Percentiles rank a stretch among this genome's conserved stretches.
phyloP scores from a whole-genome alignment of 2,113 vertebrate genomes.

The Ondatra zibethicus region DNA sequence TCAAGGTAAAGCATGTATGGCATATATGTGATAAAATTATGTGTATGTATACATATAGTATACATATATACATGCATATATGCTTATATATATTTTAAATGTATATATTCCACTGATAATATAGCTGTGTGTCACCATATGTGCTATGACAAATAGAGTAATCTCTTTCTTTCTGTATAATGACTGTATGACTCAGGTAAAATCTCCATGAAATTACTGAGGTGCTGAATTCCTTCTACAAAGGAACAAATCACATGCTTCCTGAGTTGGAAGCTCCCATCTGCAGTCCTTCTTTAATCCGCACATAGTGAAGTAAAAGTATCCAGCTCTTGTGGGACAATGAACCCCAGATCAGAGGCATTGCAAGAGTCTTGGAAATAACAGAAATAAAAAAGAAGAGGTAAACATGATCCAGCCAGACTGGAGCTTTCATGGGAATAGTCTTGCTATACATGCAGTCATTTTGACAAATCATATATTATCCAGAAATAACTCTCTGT shows the following conservation, averaged over 20 bases:
- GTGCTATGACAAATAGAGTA: neutral
- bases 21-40: neutral
- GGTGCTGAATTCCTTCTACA: neutral
- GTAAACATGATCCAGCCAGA: neutral
- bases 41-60: neutral
- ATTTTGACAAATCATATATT: slow-evolving; percentile 72
- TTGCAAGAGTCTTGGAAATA: slow-evolving; percentile 17
- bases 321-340: neutral
- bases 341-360: neutral
- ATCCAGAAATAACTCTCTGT: slow-evolving; percentile 75
- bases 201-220: neutral
- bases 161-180: neutral
- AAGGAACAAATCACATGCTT: neutral
- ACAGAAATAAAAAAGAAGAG: neutral
- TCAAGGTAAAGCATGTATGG: neutral
- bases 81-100: neutral
- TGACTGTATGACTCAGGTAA: neutral
- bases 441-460: slow-evolving; percentile 37
- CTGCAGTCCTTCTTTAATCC: neutral
- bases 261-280: neutral
- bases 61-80: neutral
- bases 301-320: neutral
- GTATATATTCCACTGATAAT: neutral
- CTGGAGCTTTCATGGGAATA: slow-evolving; percentile 58
- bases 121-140: neutral